These are phyloP conservation scores for Mycogona germanica DNA, from an alignment of 2,888 invertebrate genomes.

Conservation along the genomic window DNA sequence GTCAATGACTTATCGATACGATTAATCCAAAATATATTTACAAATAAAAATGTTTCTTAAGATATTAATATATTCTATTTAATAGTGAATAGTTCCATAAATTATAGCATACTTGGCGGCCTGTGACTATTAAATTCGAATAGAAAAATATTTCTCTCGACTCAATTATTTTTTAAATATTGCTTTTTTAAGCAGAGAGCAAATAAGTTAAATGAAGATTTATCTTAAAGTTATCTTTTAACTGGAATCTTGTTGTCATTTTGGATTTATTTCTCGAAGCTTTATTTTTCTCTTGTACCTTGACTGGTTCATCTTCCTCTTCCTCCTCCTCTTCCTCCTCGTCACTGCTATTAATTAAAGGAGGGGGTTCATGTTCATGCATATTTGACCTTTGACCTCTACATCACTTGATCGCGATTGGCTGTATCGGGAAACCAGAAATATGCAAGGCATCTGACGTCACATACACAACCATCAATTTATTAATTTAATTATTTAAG, in stretches of 20 bases:
- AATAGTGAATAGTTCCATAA: not conserved
- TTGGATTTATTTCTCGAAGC: not conserved
- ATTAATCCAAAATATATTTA: not conserved
- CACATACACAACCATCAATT: too few species aligned
- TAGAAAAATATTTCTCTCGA: not conserved
- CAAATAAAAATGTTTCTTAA: not conserved
- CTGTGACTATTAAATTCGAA: not conserved
- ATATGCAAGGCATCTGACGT: too few species aligned
- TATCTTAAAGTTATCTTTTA: too few species aligned
- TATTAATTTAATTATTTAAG: too few species aligned
- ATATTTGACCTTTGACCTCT: too few species aligned
- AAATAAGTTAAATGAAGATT: too few species aligned
- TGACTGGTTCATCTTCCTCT: conserved; percentile 10
- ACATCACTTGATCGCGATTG: too few species aligned
- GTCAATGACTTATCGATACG: not conserved
- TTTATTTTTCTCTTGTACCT: too few species aligned
- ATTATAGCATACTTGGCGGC: not conserved
- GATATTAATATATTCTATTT: not conserved
- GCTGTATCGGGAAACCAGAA: too few species aligned
- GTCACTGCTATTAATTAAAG: not conserved
- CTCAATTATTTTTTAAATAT: not conserved
- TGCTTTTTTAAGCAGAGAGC: too few species aligned
- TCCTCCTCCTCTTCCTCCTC: conserved; percentile 10
- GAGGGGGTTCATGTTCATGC: too few species aligned
- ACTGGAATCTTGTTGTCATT: too few species aligned